These are phyloP conservation scores for Fundulus diaphanus DNA, from an alignment of 2,797 vertebrate genomes.

Conservation along the genomic window DNA sequence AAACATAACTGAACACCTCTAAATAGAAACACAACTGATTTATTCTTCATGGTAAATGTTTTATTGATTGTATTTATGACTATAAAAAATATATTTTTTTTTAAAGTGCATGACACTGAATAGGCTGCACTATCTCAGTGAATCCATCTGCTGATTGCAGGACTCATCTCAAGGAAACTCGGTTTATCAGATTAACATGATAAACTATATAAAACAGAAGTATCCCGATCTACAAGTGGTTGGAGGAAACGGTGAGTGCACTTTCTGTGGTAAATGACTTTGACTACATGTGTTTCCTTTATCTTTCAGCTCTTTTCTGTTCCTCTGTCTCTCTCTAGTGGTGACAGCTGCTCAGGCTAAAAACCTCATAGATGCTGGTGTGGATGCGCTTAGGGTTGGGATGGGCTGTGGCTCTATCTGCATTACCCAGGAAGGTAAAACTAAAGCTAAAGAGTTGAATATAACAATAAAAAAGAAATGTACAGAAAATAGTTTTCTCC, in stretches of 20 bases:
- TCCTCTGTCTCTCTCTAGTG: conserved; percentile 77
- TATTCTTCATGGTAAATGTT: background rate
- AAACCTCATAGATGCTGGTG: conserved; percentile 93
- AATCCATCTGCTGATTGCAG: conserved; percentile 63
- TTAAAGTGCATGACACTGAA: background rate
- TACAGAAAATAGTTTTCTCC: background rate
- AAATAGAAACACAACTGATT: background rate
- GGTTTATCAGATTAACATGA: conserved; percentile 92
- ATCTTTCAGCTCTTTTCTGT: conserved; percentile 7
- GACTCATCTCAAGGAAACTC: conserved; percentile 95
- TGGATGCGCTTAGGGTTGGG: conserved; percentile 91
- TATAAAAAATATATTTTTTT: no score
- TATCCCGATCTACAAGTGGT: conserved; percentile 91
- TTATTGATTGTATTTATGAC: background rate
- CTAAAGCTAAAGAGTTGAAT: background rate
- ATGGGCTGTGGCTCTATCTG: conserved; percentile 97
- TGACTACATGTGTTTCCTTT: background rate
- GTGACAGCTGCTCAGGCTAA: conserved; percentile 96
- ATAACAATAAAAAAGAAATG: no score
- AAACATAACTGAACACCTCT: no score
- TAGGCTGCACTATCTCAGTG: background rate
- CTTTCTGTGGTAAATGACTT: background rate
- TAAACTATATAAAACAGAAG: conserved; percentile 93
- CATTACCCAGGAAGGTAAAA: conserved; percentile 93
- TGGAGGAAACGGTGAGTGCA: conserved; percentile 87